Base-by-base conservation (phyloP, 2,797 vertebrate genomes). In the Urosaurus nigricauda region DNA sequence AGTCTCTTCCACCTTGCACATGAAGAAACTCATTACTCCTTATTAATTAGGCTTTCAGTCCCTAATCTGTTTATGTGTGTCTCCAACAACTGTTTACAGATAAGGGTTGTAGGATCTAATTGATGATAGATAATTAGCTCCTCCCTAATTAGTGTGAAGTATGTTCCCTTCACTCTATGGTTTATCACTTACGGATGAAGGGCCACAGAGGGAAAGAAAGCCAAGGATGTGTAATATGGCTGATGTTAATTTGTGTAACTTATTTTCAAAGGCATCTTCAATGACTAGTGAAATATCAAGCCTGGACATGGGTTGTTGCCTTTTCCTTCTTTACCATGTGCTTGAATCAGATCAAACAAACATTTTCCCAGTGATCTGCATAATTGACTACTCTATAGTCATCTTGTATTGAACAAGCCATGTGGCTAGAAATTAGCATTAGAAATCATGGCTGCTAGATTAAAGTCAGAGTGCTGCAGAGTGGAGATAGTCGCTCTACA, bases 31-130 rank as follows among this genome's bases (percentile, higher is more conserved):
- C 93, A 96, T 96, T 95, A 96, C 88, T 95, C 87, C 93, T 95
- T 95, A 96, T 96, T 96, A 96, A 96, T 96, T 96, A 93, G 91
- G 93, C 94, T 92, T 94, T 95, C 93, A 96, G 93, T 95, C 92
- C 88, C 94, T 95, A 96, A 95, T 95, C 94, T 93, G 94, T 93
- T 86, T 93, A 93, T 94, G 86, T 93, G 94, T 93, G 93, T 95
- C 95, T 94, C 94, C 92, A 95, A 94, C 94, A 94, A 96, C 92
- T 95, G 94, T 96, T 96, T 96, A 96, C 94, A 94, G 93, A 94
- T 95, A 96, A 95, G 92, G 91, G 92, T 92, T 94, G 92, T 95
- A 95, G 92, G 91, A 88, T 87, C 92, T 96, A 97, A 96, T 95
- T 96, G 94, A 95, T 94, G 92, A 89, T 87, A 88, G 91, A 93